Conservation (phyloP, 2,113 vertebrate genomes). For the Falco punctatus region DNA sequence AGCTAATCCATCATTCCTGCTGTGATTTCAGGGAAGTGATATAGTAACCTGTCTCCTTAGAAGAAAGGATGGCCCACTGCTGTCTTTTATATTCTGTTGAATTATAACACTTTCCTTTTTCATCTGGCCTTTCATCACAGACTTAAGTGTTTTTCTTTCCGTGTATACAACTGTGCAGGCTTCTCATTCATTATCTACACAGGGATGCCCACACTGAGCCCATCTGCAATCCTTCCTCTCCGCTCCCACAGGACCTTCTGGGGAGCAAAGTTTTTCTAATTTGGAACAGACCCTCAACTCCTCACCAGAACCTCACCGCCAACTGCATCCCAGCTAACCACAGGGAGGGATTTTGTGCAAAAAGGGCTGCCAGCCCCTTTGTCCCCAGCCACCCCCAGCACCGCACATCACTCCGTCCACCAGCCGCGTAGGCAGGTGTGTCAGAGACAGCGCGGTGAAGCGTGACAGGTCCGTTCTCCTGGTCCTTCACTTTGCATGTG, state of each 20-base stretch:
- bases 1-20: slow-evolving; percentile 75
- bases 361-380: background rate
- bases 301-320: slow-evolving; percentile 54
- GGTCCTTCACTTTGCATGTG: background rate
- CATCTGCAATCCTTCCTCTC: slow-evolving; percentile 56
- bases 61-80: slow-evolving; percentile 59
- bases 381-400: background rate
- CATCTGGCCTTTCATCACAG: slow-evolving; percentile 77
- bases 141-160: slow-evolving; percentile 76
- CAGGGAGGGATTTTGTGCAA: slow-evolving; percentile 48
- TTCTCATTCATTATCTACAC: slow-evolving; percentile 71
- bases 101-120: slow-evolving; percentile 79
- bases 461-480: background rate
- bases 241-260: slow-evolving; percentile 55
- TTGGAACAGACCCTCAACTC: slow-evolving; percentile 69
- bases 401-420: background rate
- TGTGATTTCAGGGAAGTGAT: slow-evolving; percentile 60
- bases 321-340: slow-evolving; percentile 43
- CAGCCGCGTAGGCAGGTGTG: background rate
- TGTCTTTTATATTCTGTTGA: slow-evolving; percentile 76
- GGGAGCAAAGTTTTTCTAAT: slow-evolving; percentile 72
- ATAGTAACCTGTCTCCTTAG: slow-evolving; percentile 62
- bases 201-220: slow-evolving; percentile 54
- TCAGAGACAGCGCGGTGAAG: background rate
- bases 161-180: slow-evolving; percentile 21